Conservation (phyloP, 1,140 invertebrate species). For the Drosophila arizonae region DNA sequence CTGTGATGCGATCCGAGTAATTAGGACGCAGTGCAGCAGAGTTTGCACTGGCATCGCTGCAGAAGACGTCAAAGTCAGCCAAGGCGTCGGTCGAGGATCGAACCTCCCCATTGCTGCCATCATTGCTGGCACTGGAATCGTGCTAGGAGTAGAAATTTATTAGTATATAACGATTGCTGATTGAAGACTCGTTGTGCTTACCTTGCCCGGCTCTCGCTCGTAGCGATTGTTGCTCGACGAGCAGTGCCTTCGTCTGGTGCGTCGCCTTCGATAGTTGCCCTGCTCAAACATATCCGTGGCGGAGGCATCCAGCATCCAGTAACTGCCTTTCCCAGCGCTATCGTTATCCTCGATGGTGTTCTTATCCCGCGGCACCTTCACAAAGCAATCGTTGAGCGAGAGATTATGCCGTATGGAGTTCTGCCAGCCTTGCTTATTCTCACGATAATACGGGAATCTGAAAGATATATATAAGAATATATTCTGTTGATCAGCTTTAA, state of each 20-base stretch:
- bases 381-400: constrained; percentile 96
- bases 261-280: constrained; percentile 90
- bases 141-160: background rate
- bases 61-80: constrained; percentile 68
- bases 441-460: constrained; percentile 90
- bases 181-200: constrained; percentile 6
- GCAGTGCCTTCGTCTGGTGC: constrained; percentile 83
- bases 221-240: constrained; percentile 42
- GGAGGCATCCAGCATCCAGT: constrained; percentile 94
- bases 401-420: constrained; percentile 95
- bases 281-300: constrained; percentile 95
- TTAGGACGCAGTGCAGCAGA: constrained; percentile 53
- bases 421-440: constrained; percentile 93
- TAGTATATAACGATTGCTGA: too few species aligned
- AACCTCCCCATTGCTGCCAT: constrained; percentile 33
- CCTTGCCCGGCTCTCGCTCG: constrained; percentile 48
- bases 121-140: constrained; percentile 52
- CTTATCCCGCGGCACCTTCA: constrained; percentile 91
- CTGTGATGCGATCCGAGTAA: constrained; percentile 78
- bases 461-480: background rate
- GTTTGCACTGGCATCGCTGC: constrained; percentile 42
- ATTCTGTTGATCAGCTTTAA: background rate
- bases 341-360: constrained; percentile 87
- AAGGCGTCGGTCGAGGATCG: constrained; percentile 46
- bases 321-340: constrained; percentile 89